phyloP scores from a whole-genome alignment of 2,888 invertebrate genomes.

The Endotricha flammealis region DNA sequence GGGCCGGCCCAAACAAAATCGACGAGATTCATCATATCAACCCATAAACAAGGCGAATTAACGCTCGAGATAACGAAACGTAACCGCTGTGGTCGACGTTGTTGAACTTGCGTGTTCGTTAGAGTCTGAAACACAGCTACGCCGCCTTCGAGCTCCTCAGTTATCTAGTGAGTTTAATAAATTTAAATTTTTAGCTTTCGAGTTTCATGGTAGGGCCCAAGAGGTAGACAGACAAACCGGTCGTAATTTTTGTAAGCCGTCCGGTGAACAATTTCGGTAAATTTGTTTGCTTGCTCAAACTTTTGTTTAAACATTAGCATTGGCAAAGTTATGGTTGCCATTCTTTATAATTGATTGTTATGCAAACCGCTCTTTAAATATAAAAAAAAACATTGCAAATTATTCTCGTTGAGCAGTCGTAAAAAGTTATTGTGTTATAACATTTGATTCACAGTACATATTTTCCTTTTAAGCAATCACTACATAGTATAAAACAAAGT shows the following conservation, averaged over 20 bases:
- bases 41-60: no score
- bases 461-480: no score
- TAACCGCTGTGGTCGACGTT: no score
- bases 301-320: conserved; percentile 64
- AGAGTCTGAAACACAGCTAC: no score
- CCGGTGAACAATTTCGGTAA: conserved; percentile 66
- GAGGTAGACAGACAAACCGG: conserved; percentile 50
- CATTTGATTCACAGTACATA: conserved; percentile 9
- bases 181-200: no score
- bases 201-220: conserved; percentile 23
- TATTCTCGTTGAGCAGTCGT: conserved; percentile 2
- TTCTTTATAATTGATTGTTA: conserved; percentile 49
- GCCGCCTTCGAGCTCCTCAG: no score
- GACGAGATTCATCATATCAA: no score
- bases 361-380: conserved; percentile 13
- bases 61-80: no score
- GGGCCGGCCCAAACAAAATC: no score
- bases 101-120: no score
- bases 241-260: conserved; percentile 61
- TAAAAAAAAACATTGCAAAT: conserved; percentile 9
- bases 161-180: no score
- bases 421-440: conserved; percentile 8
- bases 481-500: no score
- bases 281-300: conserved; percentile 68
- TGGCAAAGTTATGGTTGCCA: conserved; percentile 51